Evolutionary conservation across 2,113 vertebrate species (phyloP).

Genomic region (Ictalurus punctatus): DNA sequence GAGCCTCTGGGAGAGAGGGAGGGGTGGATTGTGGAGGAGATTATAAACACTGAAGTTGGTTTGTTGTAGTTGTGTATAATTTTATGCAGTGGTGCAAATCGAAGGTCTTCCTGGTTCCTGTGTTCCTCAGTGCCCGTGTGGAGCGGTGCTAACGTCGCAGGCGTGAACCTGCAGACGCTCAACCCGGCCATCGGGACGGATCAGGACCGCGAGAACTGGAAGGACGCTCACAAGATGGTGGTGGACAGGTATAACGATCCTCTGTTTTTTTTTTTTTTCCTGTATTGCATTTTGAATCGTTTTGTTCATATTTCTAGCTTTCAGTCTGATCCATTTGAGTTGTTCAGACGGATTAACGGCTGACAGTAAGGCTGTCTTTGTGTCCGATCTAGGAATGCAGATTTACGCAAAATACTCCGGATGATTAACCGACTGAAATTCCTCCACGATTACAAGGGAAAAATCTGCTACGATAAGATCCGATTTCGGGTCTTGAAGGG

Average conservation of each 20-base stretch:
- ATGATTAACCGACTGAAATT: no score
- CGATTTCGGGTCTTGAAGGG: neutral
- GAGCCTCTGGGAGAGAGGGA: conserved; percentile 48
- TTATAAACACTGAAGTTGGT: neutral
- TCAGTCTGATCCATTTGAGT: no score
- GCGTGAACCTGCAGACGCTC: conserved; percentile 88
- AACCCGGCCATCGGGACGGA: conserved; percentile 89
- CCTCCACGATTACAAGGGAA: no score
- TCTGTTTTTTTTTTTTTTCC: no score
- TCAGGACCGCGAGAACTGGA: conserved; percentile 87
- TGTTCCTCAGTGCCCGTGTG: conserved; percentile 85
- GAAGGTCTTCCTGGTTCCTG: neutral
- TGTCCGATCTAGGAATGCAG: no score
- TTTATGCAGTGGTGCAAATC: neutral
- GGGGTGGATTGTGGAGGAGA: neutral
- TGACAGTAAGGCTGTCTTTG: no score
- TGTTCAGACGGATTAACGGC: no score
- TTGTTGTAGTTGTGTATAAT: neutral
- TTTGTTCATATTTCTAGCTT: no score
- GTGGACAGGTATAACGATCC: conserved; percentile 81
- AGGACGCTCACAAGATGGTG: conserved; percentile 89
- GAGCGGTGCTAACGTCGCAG: conserved; percentile 93
- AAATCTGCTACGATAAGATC: no score
- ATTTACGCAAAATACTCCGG: no score
- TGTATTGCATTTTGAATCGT: no score